phyloP scores from a whole-genome alignment of 2,888 invertebrate species.

The Amitus sp. region DNA sequence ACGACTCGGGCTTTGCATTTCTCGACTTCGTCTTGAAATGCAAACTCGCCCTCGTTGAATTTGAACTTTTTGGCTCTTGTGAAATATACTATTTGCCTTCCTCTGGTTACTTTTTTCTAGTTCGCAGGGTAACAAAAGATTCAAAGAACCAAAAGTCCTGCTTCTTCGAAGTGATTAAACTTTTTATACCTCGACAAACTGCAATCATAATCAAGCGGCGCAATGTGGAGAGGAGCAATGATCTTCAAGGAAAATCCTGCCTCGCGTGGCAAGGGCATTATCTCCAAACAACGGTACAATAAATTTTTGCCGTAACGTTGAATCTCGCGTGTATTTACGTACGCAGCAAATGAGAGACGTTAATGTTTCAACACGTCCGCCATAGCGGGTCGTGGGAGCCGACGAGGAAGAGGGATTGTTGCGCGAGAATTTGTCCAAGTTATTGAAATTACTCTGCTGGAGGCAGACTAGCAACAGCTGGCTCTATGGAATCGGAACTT shows the following conservation, averaged over 20 bases:
- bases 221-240: background rate
- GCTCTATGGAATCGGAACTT: background rate
- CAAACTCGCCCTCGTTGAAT: too few relatives aligned
- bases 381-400: background rate
- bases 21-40: too few relatives aligned
- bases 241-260: background rate
- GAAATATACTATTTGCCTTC: too few relatives aligned
- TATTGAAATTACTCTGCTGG: constrained; percentile 6
- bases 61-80: too few relatives aligned
- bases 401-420: background rate
- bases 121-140: too few relatives aligned
- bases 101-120: too few relatives aligned
- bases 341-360: constrained; percentile 1
- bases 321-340: constrained; percentile 4
- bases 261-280: background rate
- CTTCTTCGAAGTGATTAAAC: too few relatives aligned
- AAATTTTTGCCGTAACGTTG: constrained; percentile 2
- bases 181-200: too few relatives aligned
- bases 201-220: too few relatives aligned
- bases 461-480: background rate
- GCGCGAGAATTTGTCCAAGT: background rate
- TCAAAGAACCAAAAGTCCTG: too few relatives aligned
- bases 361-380: constrained; percentile 5
- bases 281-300: constrained; percentile 5
- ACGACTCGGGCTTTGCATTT: too few relatives aligned